Conservation (phyloP, 2,113 vertebrate genomes). For the Falco punctatus region DNA sequence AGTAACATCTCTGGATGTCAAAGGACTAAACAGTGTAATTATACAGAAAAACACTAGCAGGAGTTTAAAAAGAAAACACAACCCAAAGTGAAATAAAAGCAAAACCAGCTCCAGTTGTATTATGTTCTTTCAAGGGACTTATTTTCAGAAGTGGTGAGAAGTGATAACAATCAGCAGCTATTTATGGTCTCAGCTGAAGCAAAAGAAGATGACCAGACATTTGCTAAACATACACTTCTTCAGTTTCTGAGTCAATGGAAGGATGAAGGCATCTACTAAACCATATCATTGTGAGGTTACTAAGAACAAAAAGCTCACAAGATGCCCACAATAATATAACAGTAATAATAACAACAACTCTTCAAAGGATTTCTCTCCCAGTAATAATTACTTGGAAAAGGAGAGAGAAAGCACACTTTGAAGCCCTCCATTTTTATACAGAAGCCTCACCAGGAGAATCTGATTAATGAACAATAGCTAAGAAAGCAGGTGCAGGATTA, state of each 20-base stretch:
- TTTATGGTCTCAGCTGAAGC: not conserved
- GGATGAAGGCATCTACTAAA: not conserved
- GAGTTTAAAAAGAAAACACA: not conserved
- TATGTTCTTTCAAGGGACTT: not conserved
- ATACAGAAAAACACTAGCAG: not conserved
- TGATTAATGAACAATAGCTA: constrained; percentile 17
- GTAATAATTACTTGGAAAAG: not conserved
- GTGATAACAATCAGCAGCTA: not conserved
- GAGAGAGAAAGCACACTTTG: not conserved
- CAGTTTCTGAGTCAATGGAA: not conserved
- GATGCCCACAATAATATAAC: not conserved
- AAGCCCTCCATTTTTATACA: not conserved
- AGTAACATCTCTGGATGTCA: not conserved
- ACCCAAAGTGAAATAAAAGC: not conserved
- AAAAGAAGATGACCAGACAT: not conserved
- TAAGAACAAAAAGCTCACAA: not conserved
- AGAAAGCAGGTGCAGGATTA: not conserved
- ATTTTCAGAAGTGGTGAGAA: not conserved
- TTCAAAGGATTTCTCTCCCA: not conserved
- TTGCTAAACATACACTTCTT: not conserved
- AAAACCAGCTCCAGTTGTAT: not conserved
- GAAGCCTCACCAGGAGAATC: not conserved
- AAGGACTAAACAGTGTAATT: not conserved
- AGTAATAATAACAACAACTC: not conserved
- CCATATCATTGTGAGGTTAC: not conserved